Conservation (phyloP, 2,888 invertebrate genomes). For the Ernsta delagoae region DNA sequence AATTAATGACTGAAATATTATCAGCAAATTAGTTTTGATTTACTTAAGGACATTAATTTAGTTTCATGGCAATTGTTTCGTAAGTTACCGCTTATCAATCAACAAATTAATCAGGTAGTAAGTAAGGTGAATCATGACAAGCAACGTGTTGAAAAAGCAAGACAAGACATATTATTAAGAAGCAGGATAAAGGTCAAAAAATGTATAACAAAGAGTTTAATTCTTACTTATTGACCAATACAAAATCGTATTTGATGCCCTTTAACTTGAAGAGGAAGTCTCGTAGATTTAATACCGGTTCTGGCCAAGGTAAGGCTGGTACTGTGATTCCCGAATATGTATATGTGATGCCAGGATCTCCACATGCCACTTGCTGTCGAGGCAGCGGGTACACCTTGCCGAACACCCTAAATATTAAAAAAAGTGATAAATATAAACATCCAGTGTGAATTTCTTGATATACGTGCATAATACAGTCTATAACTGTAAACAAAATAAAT, state of each 20-base stretch:
- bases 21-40: constrained; percentile 3
- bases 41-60: background rate
- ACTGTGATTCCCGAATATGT: constrained; percentile 87
- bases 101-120: no score
- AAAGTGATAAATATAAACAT: background rate
- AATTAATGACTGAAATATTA: background rate
- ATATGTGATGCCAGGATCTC: constrained; percentile 87
- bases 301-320: constrained; percentile 87
- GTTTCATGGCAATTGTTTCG: background rate
- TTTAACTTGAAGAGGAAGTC: constrained; percentile 78
- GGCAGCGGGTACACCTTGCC: constrained; percentile 88
- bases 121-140: background rate
- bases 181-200: no score
- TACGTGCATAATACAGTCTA: no score
- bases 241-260: constrained; percentile 86
- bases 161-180: background rate
- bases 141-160: background rate
- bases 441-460: background rate
- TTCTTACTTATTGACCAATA: constrained; percentile 87
- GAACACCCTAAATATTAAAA: constrained; percentile 75
- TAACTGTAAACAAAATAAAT: no score
- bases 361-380: constrained; percentile 88
- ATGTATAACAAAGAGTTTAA: background rate
- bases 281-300: constrained; percentile 76
- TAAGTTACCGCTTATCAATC: background rate